Evolutionary conservation across 2,113 vertebrate genomes (phyloP).

Genomic region (Eulemur rufifrons): DNA sequence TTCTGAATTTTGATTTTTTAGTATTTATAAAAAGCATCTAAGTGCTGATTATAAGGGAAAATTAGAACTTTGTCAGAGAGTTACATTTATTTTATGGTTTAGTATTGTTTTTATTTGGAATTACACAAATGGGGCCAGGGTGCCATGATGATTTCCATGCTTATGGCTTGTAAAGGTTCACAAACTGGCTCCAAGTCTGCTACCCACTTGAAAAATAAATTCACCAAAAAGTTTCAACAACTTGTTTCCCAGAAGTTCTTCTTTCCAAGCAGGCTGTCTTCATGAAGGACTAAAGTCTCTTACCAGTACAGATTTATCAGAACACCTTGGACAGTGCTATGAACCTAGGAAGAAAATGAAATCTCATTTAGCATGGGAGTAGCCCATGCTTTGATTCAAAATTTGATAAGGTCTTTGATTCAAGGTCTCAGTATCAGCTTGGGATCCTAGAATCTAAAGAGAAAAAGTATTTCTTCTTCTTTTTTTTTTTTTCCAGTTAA

Average conservation of each 20-base stretch:
- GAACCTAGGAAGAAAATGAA: not conserved
- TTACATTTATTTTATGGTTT: not conserved
- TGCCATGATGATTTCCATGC: not conserved
- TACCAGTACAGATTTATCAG: not conserved
- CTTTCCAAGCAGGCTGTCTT: constrained; percentile 11
- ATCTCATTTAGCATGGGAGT: not conserved
- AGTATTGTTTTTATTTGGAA: not conserved
- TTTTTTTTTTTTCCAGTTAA: not conserved
- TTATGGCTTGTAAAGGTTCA: not conserved
- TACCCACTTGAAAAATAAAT: not conserved
- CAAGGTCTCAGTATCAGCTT: not conserved
- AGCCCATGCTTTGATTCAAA: not conserved
- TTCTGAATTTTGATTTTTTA: not conserved
- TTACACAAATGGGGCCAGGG: not conserved
- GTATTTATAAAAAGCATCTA: not conserved
- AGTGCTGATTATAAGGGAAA: not conserved
- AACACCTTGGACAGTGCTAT: not conserved
- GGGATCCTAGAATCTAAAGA: not conserved
- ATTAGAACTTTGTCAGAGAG: not conserved
- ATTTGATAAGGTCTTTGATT: not conserved
- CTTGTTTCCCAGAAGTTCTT: not conserved
- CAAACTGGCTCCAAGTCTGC: not conserved
- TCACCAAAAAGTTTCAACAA: not conserved
- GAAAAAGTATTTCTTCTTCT: not conserved
- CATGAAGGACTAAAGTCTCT: not conserved